Base-by-base conservation (phyloP, 2,888 invertebrate species). In the Chloroclysta siterata region DNA sequence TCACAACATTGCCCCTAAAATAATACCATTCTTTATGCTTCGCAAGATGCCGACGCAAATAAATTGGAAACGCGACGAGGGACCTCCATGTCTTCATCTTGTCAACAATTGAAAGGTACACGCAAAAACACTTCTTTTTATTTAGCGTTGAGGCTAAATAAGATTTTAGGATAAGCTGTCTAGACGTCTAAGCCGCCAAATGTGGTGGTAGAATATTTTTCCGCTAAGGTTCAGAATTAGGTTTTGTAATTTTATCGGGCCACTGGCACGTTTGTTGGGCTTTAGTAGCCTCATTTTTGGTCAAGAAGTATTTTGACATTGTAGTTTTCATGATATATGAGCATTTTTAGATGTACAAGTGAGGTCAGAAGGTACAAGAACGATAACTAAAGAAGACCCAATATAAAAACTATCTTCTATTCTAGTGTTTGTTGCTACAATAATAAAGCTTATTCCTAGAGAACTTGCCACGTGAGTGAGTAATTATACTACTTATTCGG, bases 1-100 rank as follows among this genome's bases (percentile, higher is more conserved):
- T 81, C 81, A 83, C 79, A 84, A 82, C 78, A 83, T 82, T 76
- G 74, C 67, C 65, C 67, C 67, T 72, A 68, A 78, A 81, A 81
- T 81, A 80, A 81, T 82, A 78, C 57, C 70, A 78, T 80, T 79
- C 74, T 75, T 80, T 78, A 78, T 72, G 73, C 74, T 75, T 72
- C 75, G 72, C 74, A 72, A 73, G 74, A 78, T 70, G 71, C 76
- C 78, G 76, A 79, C 75, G 74, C 73, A 80, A 81, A 78, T 79
- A 83, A 82, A 83, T 82, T 82, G 78, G 76, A 81, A 82, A 79
- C 57, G 51, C 63, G 63, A 63, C 66, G 57, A 63, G 60, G 48
- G 67, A 65, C 44, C 59, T 65, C 57, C 60, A 53, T 63, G 60
- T 59, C 57, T 64, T 61, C 36, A 55, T 61, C 39, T 61, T 28